These are phyloP conservation scores for Arvicanthis niloticus DNA, from an alignment of 2,113 vertebrate species.

Conservation along the genomic window DNA sequence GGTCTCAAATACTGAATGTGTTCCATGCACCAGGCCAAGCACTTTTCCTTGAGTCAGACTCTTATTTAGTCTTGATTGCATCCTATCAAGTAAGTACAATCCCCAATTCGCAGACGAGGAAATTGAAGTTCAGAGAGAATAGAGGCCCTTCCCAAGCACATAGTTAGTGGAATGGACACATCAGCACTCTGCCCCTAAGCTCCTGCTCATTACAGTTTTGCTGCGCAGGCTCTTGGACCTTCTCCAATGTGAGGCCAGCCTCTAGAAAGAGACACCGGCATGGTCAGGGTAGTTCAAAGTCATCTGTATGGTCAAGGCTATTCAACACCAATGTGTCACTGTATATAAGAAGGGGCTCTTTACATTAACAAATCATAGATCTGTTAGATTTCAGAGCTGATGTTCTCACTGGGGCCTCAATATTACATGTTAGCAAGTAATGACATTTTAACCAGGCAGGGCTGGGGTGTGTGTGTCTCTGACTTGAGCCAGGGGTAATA, in stretches of 20 bases:
- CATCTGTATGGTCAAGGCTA: neutral
- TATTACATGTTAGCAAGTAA: conserved; percentile 7
- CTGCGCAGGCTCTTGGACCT: conserved; percentile 8
- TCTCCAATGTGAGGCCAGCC: neutral
- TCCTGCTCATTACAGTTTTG: neutral
- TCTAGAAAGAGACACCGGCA: neutral
- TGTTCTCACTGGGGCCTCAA: neutral
- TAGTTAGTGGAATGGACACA: conserved; percentile 24
- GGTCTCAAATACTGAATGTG: neutral
- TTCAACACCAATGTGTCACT: neutral
- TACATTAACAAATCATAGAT: neutral
- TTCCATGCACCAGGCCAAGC: neutral
- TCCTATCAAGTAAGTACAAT: neutral
- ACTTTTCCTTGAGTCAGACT: neutral
- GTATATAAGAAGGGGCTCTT: neutral
- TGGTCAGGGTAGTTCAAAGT: neutral
- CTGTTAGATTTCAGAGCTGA: neutral
- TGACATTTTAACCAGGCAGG: neutral
- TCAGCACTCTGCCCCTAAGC: neutral
- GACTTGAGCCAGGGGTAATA: neutral
- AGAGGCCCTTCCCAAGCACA: conserved; percentile 5
- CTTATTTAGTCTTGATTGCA: neutral
- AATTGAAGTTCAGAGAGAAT: conserved; percentile 39
- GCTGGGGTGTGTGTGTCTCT: conserved; percentile 8
- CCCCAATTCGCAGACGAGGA: neutral